Conservation (phyloP, 2,113 vertebrate species). For the Phaethornis superciliosus region DNA sequence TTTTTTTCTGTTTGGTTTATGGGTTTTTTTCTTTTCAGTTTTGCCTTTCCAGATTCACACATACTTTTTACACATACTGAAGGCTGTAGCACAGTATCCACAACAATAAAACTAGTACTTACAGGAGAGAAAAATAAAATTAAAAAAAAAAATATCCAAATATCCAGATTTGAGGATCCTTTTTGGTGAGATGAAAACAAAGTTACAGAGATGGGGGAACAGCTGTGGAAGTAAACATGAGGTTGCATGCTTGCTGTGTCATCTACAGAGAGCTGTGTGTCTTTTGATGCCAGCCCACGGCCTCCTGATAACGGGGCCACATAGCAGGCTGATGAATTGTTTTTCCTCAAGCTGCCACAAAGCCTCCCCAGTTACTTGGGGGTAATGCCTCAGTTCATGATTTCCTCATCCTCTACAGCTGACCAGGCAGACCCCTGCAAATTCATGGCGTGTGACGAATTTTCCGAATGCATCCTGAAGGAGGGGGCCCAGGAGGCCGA, state of each 20-base stretch:
- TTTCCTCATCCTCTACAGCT: conserved; percentile 73
- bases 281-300: not conserved
- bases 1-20: too few species aligned
- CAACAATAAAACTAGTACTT: not conserved
- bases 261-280: not conserved
- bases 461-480: conserved; percentile 80
- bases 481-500: conserved; percentile 77
- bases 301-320: not conserved
- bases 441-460: conserved; percentile 86
- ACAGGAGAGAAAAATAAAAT: too few species aligned
- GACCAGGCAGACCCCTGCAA: conserved; percentile 88
- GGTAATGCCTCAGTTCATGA: not conserved
- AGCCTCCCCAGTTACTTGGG: not conserved
- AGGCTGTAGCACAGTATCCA: not conserved
- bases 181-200: not conserved
- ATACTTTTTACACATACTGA: not conserved
- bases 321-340: not conserved
- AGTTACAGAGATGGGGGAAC: not conserved
- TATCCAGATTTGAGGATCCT: not conserved
- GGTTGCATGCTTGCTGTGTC: not conserved
- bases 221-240: not conserved
- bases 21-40: too few species aligned
- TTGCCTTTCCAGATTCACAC: not conserved
- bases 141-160: not conserved
- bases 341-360: not conserved